Evolutionary conservation across 2,113 vertebrate species (phyloP), one percentile per base, ranked within the genome.

Genomic region (Lichenostomus cassidix): DNA sequence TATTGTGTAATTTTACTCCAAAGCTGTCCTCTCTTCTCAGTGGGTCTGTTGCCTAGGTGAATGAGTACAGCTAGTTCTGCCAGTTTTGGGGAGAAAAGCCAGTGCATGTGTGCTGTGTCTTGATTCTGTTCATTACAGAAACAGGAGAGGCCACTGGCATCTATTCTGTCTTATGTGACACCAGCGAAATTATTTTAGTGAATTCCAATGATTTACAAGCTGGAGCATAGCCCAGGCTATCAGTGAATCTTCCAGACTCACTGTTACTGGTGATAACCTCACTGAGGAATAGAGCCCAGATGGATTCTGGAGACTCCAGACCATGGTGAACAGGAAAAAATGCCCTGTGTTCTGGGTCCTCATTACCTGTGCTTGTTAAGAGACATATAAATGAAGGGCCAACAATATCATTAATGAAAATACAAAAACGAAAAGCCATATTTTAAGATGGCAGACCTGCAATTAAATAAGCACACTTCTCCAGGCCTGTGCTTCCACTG

Each of bases 121-220:
- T 81, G 27, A 78, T 84, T 79, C 71, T 55, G 21, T 47, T 81
- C 31, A 28, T 83, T 87, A 53, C 35, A 82, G 85, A 69, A 70
- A 31, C 29, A 49, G 44, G n/a, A 83, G 67, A 88, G 69, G 50
- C 63, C 83, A 47, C 39, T 75, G 62, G 21, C 75, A 58, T 93
- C 65, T 74, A 25, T 93, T 94, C 67, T 10, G 5, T 77, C 69
- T 85, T 83, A 35, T 14, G n/a, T 1, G 7, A 76, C 83, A 91
- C 39, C 33, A 76, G 55, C 33, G 70, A 75, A 96, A 58, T 77
- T 74, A 77, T 70, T 64, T 64, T 56, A 29, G 49, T 88, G 81
- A 90, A 75, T 75, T 88, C 24, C 78, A 87, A n/a, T 85, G 49
- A 94, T 76, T 86, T 87, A 71, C 82, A 93, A 68, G 35, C 70